phyloP scores from a whole-genome alignment of 2,797 vertebrate genomes.

The Molossus alvarezi region DNA sequence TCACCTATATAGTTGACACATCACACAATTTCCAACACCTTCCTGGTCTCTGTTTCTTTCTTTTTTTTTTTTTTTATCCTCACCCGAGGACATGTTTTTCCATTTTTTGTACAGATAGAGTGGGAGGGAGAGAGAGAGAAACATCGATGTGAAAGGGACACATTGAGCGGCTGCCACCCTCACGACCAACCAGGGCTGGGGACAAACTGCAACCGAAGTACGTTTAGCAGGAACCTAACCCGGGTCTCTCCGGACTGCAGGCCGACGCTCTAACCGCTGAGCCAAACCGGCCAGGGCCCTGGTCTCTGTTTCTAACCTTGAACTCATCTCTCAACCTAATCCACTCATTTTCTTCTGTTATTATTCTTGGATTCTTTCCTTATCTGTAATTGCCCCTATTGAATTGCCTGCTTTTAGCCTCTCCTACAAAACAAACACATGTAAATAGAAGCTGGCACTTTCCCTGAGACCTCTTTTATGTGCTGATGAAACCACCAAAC shows the following conservation, averaged over 20 bases:
- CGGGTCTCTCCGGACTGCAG: no score
- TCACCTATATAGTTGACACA: neutral
- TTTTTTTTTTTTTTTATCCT: no score
- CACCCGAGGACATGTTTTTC: no score
- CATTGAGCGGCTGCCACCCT: no score
- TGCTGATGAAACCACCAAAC: neutral
- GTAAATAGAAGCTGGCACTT: neutral
- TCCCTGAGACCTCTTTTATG: neutral
- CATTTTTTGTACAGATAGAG: no score
- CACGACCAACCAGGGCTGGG: no score
- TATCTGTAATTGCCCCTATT: neutral
- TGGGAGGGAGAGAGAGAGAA: no score
- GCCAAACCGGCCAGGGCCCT: no score
- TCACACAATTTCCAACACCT: neutral
- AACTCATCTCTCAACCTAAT: neutral
- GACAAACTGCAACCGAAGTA: no score
- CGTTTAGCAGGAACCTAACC: no score
- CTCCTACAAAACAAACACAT: neutral
- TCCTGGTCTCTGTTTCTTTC: constrained; percentile 16
- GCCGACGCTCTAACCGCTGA: no score
- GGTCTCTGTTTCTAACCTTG: constrained; percentile 17
- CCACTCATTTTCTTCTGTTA: neutral
- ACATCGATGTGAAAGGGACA: no score
- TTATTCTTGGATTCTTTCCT: neutral
- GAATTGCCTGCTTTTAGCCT: neutral